phyloP scores from a whole-genome alignment of 2,797 vertebrate species.

The Simalia tracyae region DNA sequence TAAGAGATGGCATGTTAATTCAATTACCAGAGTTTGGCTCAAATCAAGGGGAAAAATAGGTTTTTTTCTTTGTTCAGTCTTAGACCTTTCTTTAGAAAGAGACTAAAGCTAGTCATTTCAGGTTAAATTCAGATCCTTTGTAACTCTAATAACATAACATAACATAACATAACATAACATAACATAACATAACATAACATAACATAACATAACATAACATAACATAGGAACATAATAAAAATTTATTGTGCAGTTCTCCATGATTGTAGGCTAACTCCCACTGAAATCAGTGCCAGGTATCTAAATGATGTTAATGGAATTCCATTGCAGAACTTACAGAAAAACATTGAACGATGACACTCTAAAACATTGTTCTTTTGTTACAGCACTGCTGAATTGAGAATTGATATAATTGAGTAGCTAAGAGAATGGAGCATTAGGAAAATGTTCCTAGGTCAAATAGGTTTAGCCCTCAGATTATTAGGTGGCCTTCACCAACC shows the following conservation, averaged over 20 bases:
- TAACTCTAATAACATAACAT: not conserved
- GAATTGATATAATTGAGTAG: not conserved
- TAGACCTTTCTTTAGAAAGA: not conserved
- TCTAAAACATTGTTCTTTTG: not conserved
- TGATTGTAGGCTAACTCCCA: not conserved
- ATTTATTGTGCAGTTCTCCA: not conserved
- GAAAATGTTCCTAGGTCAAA: not conserved
- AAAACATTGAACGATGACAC: not conserved
- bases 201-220: not conserved
- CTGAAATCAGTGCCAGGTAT: not conserved
- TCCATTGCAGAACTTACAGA: not conserved
- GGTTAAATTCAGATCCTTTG: not conserved
- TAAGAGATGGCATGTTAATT: not conserved
- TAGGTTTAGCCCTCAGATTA: not conserved
- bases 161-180: too few species aligned
- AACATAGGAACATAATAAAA: not conserved
- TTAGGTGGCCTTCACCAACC: not conserved
- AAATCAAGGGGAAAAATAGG: not conserved
- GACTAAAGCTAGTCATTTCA: not conserved
- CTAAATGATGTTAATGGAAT: not conserved
- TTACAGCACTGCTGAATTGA: not conserved
- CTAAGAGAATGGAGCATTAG: not conserved
- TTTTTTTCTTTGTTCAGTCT: not conserved
- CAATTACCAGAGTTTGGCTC: not conserved
- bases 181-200: too few species aligned